Evolutionary conservation across 2,888 invertebrate species (phyloP), one percentile per base, ranked within the genome.

Genomic region (Micropterix aruncella): DNA sequence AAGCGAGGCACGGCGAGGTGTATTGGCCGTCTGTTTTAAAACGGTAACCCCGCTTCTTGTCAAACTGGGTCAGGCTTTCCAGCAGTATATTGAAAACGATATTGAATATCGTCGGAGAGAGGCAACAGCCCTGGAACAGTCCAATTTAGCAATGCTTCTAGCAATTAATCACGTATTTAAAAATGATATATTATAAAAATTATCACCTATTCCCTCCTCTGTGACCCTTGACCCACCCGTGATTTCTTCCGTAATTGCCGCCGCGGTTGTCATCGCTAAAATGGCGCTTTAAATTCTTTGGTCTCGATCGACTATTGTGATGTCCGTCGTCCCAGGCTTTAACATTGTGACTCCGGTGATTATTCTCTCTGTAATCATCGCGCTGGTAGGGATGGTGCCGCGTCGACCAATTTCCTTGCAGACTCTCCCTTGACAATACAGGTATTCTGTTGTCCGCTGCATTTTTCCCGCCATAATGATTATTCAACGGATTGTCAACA

Each of bases 341-440:
- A n/a, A n/a, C n/a, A n/a, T n/a, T n/a, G 12, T 27, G 7, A 12
- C 27, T 27, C 12, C 27, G 27, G 27, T 27, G 27, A 27, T 12
- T 12, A 5, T 27, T 27, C 5, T 27, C 27, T 12, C 27, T 5
- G 12, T 7, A 27, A 12, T 27, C 12, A 27, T 27, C 27, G 7
- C 27, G 5, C 12, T 27, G 27, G 12, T 67, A 67, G 0, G 68
- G 67, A 48, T 70, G 67, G 50, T 68, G 69, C 46, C 70, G 57
- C 44, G 68, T 63, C 2, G 62, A 56, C 71, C 71, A 72, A 50
- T 70, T 67, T 3, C 70, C 72, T 53, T 70, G 70, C 51, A 71
- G 60, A 48, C 71, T 71, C 7, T 69, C 68, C 47, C 64, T 55
- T 7, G 63, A 61, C 36, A 70, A 52, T 16, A 51, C 47, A 38